Conservation (phyloP, 2,113 vertebrate species). For the Gambusia affinis region DNA sequence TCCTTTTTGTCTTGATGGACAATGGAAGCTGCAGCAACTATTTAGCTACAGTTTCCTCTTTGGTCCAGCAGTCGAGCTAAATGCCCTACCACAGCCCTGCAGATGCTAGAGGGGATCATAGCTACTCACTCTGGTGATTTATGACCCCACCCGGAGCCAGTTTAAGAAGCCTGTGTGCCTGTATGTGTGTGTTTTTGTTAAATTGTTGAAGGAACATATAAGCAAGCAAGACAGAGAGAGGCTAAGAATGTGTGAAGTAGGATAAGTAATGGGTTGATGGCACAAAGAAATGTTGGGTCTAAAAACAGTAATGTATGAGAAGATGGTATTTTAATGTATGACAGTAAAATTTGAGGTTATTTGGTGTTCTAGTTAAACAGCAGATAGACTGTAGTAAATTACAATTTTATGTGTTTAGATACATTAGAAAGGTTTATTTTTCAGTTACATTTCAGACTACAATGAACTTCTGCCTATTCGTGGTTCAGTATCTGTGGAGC, state of each 20-base stretch:
- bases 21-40: slow-evolving; percentile 29
- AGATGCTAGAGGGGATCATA: slow-evolving; percentile 51
- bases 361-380: not conserved
- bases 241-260: not conserved
- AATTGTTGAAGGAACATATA: not conserved
- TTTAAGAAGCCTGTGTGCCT: slow-evolving; percentile 9
- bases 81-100: slow-evolving; percentile 1
- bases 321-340: slow-evolving; percentile 2
- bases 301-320: slow-evolving; percentile 1
- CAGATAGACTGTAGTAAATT: not conserved
- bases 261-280: not conserved
- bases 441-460: not conserved
- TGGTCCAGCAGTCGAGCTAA: slow-evolving; percentile 13
- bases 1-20: slow-evolving; percentile 49
- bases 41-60: slow-evolving; percentile 42
- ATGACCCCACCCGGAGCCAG: slow-evolving; percentile 70
- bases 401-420: not conserved
- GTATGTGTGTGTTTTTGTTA: slow-evolving; percentile 25
- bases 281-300: slow-evolving; percentile 10
- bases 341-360: not conserved
- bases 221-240: slow-evolving; percentile 2
- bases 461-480: too few species aligned
- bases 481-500: too few species aligned
- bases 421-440: not conserved
- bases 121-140: slow-evolving; percentile 73